phyloP scores from a whole-genome alignment of 2,888 invertebrate genomes.

The Druceiella hillmani region DNA sequence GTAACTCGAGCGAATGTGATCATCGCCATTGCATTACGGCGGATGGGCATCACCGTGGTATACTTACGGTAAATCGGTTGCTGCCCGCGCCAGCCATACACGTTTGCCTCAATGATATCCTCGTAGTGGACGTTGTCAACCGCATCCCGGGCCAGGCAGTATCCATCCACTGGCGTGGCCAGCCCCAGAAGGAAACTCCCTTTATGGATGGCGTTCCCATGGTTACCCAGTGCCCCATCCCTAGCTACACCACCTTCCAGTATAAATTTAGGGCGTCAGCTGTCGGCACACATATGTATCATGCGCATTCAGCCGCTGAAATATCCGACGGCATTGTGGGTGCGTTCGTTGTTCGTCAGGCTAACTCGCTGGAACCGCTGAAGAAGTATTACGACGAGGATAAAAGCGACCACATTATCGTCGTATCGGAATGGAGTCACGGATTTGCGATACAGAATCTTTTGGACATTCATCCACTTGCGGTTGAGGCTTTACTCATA shows the following conservation, averaged over 20 bases:
- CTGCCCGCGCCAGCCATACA: slow-evolving; percentile 60
- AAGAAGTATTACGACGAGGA: slow-evolving; percentile 64
- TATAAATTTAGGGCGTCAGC: slow-evolving; percentile 70
- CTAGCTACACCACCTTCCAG: slow-evolving; percentile 68
- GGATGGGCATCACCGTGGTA: slow-evolving; percentile 57
- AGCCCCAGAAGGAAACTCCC: slow-evolving; percentile 60
- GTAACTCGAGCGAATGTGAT: slow-evolving; percentile 53
- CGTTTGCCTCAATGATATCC: slow-evolving; percentile 70
- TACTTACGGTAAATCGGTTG: slow-evolving; percentile 61
- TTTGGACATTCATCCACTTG: slow-evolving; percentile 38
- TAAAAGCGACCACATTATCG: slow-evolving; percentile 60
- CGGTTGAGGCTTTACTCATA: slow-evolving; percentile 54
- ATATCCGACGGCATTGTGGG: slow-evolving; percentile 66
- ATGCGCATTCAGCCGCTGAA: slow-evolving; percentile 66
- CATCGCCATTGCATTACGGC: slow-evolving; percentile 59
- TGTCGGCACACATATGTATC: slow-evolving; percentile 70
- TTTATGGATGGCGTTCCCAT: slow-evolving; percentile 77
- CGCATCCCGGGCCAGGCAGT: slow-evolving; percentile 64
- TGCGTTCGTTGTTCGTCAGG: slow-evolving; percentile 63
- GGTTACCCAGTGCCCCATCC: slow-evolving; percentile 72
- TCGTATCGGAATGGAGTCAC: slow-evolving; percentile 67
- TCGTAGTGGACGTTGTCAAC: slow-evolving; percentile 72
- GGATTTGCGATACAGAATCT: slow-evolving; percentile 33
- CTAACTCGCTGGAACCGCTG: slow-evolving; percentile 55
- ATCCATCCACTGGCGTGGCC: slow-evolving; percentile 78